These are phyloP conservation scores for Calameuta pallipes DNA, from an alignment of 2,888 invertebrate genomes.

Conservation along the genomic window DNA sequence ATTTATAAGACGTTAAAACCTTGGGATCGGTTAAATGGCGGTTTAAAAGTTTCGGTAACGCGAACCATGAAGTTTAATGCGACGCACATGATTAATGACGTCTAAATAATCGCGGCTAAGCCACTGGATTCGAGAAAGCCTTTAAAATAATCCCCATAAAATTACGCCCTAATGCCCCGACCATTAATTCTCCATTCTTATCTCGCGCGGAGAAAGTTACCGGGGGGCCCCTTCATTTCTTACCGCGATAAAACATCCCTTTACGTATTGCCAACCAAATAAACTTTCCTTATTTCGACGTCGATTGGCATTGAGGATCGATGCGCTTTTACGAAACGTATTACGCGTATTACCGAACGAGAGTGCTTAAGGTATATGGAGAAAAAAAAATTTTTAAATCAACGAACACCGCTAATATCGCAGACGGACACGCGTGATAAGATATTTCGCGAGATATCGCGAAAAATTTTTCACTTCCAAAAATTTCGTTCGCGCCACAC, in stretches of 20 bases:
- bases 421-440: no score
- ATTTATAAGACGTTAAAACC: background rate
- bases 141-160: constrained; percentile 57
- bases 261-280: no score
- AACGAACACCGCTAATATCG: no score
- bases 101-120: constrained; percentile 50
- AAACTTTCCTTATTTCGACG: no score
- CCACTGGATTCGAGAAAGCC: constrained; percentile 48
- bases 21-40: constrained; percentile 15
- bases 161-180: constrained; percentile 48
- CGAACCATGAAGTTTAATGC: constrained; percentile 19
- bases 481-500: background rate
- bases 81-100: constrained; percentile 52
- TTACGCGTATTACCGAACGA: no score
- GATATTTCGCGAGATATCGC: no score
- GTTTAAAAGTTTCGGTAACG: constrained; percentile 20
- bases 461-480: background rate
- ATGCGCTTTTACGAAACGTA: no score
- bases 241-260: background rate
- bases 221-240: background rate
- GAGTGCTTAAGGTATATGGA: no score
- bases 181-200: constrained; percentile 18
- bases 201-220: background rate
- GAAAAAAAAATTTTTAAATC: no score
- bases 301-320: no score